These are phyloP conservation scores for Turritopsis dohrnii DNA, from an alignment of 30 jellyfish, hydroid and myxozoan species.

Conservation along the genomic window DNA sequence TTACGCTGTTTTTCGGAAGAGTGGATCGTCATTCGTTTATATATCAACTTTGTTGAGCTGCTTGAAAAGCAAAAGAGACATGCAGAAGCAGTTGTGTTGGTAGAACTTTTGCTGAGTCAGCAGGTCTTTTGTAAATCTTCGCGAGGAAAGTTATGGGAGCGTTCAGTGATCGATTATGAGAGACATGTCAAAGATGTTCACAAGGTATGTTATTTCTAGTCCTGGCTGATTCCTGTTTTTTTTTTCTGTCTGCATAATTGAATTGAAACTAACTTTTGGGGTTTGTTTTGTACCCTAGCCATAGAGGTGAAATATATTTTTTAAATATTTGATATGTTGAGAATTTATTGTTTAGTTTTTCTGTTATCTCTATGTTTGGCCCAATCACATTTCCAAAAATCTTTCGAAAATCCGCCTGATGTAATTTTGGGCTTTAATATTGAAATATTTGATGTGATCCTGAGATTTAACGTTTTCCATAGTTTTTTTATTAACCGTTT, in stretches of 20 bases:
- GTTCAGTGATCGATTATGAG: constrained; percentile 60
- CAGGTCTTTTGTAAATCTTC: constrained; percentile 27
- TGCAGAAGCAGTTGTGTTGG: constrained; percentile 54
- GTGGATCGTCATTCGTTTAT: constrained; percentile 55
- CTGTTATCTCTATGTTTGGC: too few relatives aligned
- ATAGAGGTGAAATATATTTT: neutral
- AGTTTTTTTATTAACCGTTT: neutral
- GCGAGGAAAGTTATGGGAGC: constrained; percentile 80
- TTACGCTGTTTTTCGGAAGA: constrained; percentile 45
- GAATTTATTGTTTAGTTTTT: too few relatives aligned
- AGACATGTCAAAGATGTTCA: constrained; percentile 45
- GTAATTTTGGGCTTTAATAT: too few relatives aligned
- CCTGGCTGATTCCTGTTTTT: too few relatives aligned
- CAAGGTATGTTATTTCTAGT: constrained; percentile 20
- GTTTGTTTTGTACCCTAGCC: too few relatives aligned
- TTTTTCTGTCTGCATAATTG: too few relatives aligned
- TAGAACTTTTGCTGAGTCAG: constrained; percentile 43
- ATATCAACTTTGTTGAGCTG: constrained; percentile 48
- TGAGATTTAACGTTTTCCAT: neutral
- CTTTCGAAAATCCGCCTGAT: too few relatives aligned
- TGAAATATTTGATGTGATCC: too few relatives aligned
- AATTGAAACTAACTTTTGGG: too few relatives aligned
- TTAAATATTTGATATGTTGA: neutral
- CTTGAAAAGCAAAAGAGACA: constrained; percentile 47
- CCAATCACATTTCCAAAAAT: too few relatives aligned